Evolutionary conservation across 2,888 invertebrate genomes (phyloP), one percentile per base, ranked within the genome.

Genomic region (Apodemia mormo): DNA sequence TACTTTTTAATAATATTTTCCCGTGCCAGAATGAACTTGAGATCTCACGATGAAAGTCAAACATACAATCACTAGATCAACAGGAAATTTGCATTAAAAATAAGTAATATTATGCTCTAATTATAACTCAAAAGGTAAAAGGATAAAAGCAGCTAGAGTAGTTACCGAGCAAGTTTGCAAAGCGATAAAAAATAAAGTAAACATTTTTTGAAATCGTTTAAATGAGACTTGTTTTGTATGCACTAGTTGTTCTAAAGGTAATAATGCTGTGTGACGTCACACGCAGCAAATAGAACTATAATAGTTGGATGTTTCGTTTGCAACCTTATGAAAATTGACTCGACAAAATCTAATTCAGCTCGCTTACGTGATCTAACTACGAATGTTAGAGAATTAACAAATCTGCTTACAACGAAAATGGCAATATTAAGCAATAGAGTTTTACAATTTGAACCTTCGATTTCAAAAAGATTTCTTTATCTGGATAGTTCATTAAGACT

Each of bases 281-380:
- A 71, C 74, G 74, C 73, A 71, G 73, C 70, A 75, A 74, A 74
- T 79, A 78, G 76, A 76, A 80, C 79, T 77, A 76, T 70, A 68
- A 75, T 72, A 71, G 72, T 74, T 72, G 71, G 73, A 75, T 73
- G 77, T 75, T 76, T 72, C 73, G 74, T 72, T 76, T 74, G 73
- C 75, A 67, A 75, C 73, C 72, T 76, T 76, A 75, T 76, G 76
- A 75, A 76, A 77, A 76, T 76, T 75, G 76, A 74, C 76, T 76
- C 71, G 73, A 72, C 73, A 72, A 73, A 74, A 73, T 74, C 73
- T 76, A 73, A 77, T 75, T 75, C 75, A 72, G 75, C 71, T 73
- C 72, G 71, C 52, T 67, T 69, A 77, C 76, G 76, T 75, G 75
- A 76, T 69, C 68, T 33, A 67, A 70, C 68, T 71, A 43, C 67